phyloP scores from a whole-genome alignment of 2,797 vertebrate species.

The Lagocephalus sceleratus region DNA sequence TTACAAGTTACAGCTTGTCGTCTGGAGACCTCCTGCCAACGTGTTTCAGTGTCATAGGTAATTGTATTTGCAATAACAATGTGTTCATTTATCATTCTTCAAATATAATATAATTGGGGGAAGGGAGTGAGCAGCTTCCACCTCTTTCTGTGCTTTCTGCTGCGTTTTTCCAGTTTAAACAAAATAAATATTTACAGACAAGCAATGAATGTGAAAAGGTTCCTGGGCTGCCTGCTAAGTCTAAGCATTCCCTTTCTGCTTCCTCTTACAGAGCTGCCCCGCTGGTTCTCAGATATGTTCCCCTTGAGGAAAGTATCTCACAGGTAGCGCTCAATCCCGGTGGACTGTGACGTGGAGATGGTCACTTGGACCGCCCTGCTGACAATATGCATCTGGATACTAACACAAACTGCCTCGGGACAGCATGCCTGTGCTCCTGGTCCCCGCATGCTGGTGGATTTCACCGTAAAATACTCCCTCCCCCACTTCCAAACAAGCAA shows the following conservation, averaged over 20 bases:
- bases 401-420: conserved; percentile 59
- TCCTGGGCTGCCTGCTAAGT: conserved; percentile 22
- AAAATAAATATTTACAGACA: conserved; percentile 31
- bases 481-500: conserved; percentile 68
- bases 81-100: no score
- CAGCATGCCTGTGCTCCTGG: conserved; percentile 67
- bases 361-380: conserved; percentile 63
- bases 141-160: background rate
- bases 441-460: conserved; percentile 70
- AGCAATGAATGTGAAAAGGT: conserved; percentile 10
- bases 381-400: conserved; percentile 72
- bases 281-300: conserved; percentile 59
- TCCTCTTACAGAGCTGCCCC: conserved; percentile 34
- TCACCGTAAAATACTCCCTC: conserved; percentile 77
- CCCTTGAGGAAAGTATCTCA: conserved; percentile 29
- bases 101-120: no score
- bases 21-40: conserved; percentile 28
- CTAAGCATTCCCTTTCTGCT: conserved; percentile 42
- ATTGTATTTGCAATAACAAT: background rate
- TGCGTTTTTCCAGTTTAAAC: conserved; percentile 20
- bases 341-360: conserved; percentile 72
- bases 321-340: conserved; percentile 55
- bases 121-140: no score
- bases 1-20: conserved; percentile 44
- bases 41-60: background rate